Evolutionary conservation across 1,140 invertebrate genomes (phyloP).

Genomic region (Acyrthosiphon pisum): DNA sequence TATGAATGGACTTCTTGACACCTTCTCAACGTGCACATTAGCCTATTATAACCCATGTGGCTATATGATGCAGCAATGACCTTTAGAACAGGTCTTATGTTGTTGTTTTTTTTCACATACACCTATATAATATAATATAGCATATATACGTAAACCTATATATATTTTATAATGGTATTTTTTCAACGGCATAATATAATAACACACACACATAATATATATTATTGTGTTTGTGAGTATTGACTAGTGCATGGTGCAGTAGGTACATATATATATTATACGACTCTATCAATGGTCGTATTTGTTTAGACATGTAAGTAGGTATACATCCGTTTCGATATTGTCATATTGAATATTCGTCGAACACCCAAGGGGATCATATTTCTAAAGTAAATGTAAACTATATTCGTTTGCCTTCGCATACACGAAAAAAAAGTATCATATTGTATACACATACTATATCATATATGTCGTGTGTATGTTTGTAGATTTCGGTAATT

Average conservation of each 20-base stretch:
- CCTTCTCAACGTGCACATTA: slow-evolving; percentile 43
- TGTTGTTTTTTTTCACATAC: slow-evolving; percentile 12
- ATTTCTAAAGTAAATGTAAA: slow-evolving; percentile 12
- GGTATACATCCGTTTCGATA: slow-evolving; percentile 26
- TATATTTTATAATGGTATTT: slow-evolving; percentile 27
- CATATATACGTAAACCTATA: not conserved
- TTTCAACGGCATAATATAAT: slow-evolving; percentile 48
- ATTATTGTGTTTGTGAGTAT: not conserved
- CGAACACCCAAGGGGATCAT: slow-evolving; percentile 41
- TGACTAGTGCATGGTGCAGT: not conserved
- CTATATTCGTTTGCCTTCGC: not conserved
- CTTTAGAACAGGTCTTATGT: slow-evolving; percentile 51
- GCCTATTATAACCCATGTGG: slow-evolving; percentile 21
- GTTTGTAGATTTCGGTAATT: not conserved
- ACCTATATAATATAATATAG: not conserved
- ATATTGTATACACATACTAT: not conserved
- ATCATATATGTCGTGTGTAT: not conserved
- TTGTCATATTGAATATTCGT: slow-evolving; percentile 7
- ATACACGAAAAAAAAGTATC: not conserved
- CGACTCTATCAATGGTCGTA: not conserved
- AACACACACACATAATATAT: not conserved
- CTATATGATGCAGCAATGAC: slow-evolving; percentile 24
- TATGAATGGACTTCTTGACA: slow-evolving; percentile 57
- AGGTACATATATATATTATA: slow-evolving; percentile 3
- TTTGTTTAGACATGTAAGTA: slow-evolving; percentile 48